phyloP scores from a whole-genome alignment of 2,888 invertebrate species.

The Eupithecia centaureata region DNA sequence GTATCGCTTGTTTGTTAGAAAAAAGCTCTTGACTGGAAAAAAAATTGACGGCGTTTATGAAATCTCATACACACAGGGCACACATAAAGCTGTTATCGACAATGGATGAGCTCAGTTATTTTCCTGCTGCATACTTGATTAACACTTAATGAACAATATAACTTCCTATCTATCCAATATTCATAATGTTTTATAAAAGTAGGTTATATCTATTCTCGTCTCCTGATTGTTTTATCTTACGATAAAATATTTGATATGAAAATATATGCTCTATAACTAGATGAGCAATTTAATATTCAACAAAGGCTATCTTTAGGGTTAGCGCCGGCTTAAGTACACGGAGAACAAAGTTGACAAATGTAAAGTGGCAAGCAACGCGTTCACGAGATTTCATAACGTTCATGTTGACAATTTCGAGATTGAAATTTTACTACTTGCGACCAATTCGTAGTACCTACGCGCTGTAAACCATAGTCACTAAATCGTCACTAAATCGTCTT shows the following conservation, averaged over 20 bases:
- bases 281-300: slow-evolving; percentile 6
- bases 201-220: slow-evolving; percentile 25
- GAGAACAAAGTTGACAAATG: not conserved
- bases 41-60: too few species aligned
- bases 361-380: not conserved
- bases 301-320: not conserved
- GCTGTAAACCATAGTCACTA: too few species aligned
- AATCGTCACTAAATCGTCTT: too few species aligned
- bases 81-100: too few species aligned
- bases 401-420: not conserved
- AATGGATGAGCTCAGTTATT: too few species aligned
- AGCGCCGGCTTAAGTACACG: not conserved
- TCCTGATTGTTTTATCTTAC: slow-evolving; percentile 2
- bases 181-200: slow-evolving; percentile 21
- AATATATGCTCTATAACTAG: not conserved
- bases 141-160: slow-evolving; percentile 1
- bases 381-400: too few species aligned
- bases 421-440: not conserved
- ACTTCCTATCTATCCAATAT: slow-evolving; percentile 11
- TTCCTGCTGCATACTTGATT: not conserved
- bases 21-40: too few species aligned
- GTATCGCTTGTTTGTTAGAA: too few species aligned
- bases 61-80: too few species aligned
- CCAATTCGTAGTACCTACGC: not conserved
- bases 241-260: slow-evolving; percentile 9